Conservation (phyloP, 2,888 invertebrate genomes). For the Caenorhabditis uteleia region DNA sequence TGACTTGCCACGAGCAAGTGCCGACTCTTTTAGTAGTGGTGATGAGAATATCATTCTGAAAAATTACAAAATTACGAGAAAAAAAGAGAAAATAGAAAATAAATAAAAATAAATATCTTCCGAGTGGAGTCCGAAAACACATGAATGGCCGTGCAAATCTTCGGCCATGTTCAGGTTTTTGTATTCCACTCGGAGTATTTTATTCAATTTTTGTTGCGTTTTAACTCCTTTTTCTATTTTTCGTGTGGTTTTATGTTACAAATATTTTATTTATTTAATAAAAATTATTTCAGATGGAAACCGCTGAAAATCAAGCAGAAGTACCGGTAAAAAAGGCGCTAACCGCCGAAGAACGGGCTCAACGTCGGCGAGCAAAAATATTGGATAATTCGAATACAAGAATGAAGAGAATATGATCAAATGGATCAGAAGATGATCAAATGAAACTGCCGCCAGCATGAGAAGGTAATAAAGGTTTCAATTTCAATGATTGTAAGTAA, state of each 20-base stretch:
- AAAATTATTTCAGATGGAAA: background rate
- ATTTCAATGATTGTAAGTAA: conserved; percentile 2
- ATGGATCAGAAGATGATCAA: conserved; percentile 44
- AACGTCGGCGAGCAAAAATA: conserved; percentile 42
- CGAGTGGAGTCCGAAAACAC: too few species aligned
- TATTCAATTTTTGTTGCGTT: too few species aligned
- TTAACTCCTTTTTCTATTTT: too few species aligned
- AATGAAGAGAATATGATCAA: conserved; percentile 44
- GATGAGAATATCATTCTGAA: conserved; percentile 44
- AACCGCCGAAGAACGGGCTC: conserved; percentile 42
- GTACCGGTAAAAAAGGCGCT: conserved; percentile 3
- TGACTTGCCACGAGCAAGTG: conserved; percentile 42
- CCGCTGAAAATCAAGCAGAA: background rate
- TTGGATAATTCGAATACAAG: conserved; percentile 40
- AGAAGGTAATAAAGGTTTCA: conserved; percentile 52
- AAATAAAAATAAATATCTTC: too few species aligned
- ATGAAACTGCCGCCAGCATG: conserved; percentile 47
- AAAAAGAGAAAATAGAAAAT: too few species aligned
- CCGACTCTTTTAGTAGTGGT: conserved; percentile 43
- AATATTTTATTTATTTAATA: too few species aligned
- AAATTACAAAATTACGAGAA: too few species aligned
- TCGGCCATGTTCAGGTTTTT: too few species aligned
- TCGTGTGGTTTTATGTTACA: too few species aligned
- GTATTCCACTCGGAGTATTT: too few species aligned
- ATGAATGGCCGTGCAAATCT: too few species aligned